Conservation (phyloP, 2,113 vertebrate genomes). For the Garra rufa region DNA sequence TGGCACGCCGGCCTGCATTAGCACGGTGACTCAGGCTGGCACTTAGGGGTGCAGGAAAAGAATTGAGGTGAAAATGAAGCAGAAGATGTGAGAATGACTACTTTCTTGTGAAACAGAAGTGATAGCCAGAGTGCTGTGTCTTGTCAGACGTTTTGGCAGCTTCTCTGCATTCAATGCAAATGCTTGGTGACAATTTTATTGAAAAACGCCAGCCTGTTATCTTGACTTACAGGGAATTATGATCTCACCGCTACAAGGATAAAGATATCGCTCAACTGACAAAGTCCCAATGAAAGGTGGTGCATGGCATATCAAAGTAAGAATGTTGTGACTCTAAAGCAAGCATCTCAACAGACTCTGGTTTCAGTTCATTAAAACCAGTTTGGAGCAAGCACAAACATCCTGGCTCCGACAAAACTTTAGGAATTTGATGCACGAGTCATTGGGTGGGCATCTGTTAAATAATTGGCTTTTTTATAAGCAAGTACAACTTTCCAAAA, state of each 20-base stretch:
- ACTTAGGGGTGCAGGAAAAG: conserved; percentile 20
- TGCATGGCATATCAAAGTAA: neutral
- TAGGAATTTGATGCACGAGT: neutral
- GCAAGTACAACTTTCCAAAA: neutral
- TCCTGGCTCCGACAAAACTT: neutral
- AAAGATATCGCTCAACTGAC: neutral
- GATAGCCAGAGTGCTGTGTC: conserved; percentile 3
- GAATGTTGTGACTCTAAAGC: neutral
- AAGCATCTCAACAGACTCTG: neutral
- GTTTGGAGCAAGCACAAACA: neutral
- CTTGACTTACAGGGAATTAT: neutral
- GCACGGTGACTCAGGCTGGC: conserved; percentile 20
- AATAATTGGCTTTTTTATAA: neutral
- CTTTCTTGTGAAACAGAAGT: conserved; percentile 16
- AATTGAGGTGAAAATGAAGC: conserved; percentile 52
- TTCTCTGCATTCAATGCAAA: neutral
- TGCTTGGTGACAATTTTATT: neutral
- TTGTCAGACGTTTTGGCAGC: conserved; percentile 28
- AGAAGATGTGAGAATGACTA: conserved; percentile 44
- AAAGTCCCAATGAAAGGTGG: neutral
- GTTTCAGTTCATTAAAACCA: neutral
- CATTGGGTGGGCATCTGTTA: neutral
- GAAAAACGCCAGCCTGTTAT: conserved; percentile 3
- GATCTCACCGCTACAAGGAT: neutral
- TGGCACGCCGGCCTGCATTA: conserved; percentile 13